phyloP scores from a whole-genome alignment of 2,888 invertebrate species.

The Barypeithes pellucidus region DNA sequence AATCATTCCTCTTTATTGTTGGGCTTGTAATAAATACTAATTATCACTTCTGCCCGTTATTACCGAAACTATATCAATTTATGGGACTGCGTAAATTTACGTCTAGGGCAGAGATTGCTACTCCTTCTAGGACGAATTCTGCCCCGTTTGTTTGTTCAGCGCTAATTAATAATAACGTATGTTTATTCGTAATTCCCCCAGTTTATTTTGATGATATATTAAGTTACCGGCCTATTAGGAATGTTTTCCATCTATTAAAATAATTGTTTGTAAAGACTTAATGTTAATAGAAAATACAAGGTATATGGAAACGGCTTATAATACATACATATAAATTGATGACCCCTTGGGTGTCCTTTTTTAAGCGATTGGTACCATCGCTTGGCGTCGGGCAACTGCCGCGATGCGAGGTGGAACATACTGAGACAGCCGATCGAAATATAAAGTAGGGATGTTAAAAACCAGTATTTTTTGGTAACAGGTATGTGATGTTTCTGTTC shows the following conservation, averaged over 20 bases:
- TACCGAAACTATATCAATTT: not conserved
- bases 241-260: not conserved
- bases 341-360: no score
- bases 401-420: no score
- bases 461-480: no score
- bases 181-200: constrained; percentile 2
- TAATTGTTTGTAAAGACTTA: not conserved
- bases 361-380: no score
- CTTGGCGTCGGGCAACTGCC: no score
- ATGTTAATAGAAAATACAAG: no score
- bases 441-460: no score
- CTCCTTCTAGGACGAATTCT: not conserved
- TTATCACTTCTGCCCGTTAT: not conserved
- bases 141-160: not conserved
- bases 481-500: no score
- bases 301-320: no score
- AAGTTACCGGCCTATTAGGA: not conserved
- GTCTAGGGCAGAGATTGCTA: not conserved
- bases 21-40: not conserved
- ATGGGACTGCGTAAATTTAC: not conserved
- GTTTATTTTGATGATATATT: not conserved
- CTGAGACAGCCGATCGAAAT: no score
- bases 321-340: no score
- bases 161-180: constrained; percentile 4
- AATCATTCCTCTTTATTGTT: no score